These are phyloP conservation scores for Hydropsyche betteni DNA, from an alignment of 2,888 invertebrate species.

Conservation along the genomic window DNA sequence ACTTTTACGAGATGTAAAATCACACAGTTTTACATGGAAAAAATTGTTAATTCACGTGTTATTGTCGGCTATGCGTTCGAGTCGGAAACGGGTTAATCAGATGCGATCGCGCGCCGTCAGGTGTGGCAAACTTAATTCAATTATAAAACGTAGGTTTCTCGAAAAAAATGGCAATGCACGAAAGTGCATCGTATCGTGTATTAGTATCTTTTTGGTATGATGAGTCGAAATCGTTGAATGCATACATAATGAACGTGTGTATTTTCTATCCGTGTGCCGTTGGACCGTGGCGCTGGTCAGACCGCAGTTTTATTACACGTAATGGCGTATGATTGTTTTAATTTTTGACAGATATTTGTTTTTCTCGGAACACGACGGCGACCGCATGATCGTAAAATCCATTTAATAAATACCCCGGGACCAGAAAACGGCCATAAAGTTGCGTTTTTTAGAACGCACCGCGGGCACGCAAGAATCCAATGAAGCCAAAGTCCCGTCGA, in stretches of 20 bases:
- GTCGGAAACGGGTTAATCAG: constrained; percentile 26
- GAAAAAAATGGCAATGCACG: not conserved
- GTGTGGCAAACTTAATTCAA: constrained; percentile 29
- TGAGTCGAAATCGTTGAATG: not conserved
- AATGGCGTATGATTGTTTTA: constrained; percentile 47
- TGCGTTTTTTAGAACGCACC: constrained; percentile 24
- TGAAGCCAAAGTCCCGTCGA: too few species aligned
- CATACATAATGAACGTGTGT: not conserved
- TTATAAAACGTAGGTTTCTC: not conserved
- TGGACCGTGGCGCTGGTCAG: constrained; percentile 15
- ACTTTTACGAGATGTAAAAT: too few species aligned
- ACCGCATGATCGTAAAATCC: constrained; percentile 31
- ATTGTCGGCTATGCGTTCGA: not conserved
- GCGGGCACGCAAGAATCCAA: not conserved
- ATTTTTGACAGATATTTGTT: constrained; percentile 47
- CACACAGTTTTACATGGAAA: too few species aligned
- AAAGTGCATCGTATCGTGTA: constrained; percentile 8
- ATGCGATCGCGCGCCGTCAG: constrained; percentile 29
- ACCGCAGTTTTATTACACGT: constrained; percentile 42
- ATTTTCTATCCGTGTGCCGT: not conserved
- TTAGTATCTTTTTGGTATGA: constrained; percentile 10
- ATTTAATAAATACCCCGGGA: constrained; percentile 33
- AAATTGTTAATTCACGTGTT: too few species aligned
- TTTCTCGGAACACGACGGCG: constrained; percentile 41
- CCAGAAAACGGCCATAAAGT: constrained; percentile 34